A percentile compares a stretch with the other conserved stretches of the same genome.
Evolutionary conservation across 2,113 vertebrate species (phyloP).

Genomic region (Anoplopoma fimbria): DNA sequence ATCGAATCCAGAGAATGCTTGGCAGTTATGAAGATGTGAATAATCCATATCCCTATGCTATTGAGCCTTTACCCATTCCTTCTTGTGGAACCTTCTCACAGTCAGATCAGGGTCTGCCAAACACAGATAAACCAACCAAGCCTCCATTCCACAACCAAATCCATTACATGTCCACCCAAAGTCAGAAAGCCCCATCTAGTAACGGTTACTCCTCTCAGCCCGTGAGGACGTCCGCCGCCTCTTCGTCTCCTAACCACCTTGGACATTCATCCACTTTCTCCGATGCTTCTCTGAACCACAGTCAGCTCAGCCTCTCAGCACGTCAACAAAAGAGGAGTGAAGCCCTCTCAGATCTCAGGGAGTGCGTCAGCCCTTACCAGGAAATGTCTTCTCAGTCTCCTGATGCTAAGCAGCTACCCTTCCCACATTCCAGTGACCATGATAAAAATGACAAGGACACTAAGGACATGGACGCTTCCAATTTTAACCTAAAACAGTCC

Average conservation of each 20-base stretch:
- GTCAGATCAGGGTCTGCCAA: constrained; percentile 60
- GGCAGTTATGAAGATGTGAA: constrained; percentile 93
- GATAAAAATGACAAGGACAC: constrained; percentile 73
- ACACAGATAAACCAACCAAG: constrained; percentile 76
- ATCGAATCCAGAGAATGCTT: constrained; percentile 92
- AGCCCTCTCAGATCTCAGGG: constrained; percentile 59
- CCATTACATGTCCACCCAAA: constrained; percentile 56
- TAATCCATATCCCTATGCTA: constrained; percentile 78
- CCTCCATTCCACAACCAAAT: constrained; percentile 77
- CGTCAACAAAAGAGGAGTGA: constrained; percentile 69
- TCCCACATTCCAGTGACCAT: constrained; percentile 86
- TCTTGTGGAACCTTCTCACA: constrained; percentile 64
- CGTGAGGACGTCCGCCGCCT: constrained; percentile 64
- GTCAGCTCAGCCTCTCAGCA: constrained; percentile 61
- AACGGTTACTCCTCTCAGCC: constrained; percentile 67
- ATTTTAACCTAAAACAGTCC: constrained; percentile 66
- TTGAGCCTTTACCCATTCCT: constrained; percentile 68
- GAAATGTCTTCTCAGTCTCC: constrained; percentile 75
- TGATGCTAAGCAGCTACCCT: constrained; percentile 76
- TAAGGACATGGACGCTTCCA: constrained; percentile 57
- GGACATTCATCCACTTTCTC: constrained; percentile 67
- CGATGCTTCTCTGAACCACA: constrained; percentile 39
- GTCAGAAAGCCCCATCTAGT: constrained; percentile 36
- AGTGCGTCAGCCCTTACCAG: constrained; percentile 47
- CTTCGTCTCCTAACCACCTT: constrained; percentile 44